Evolutionary conservation across 2,113 vertebrate species (phyloP).

Genomic region (Caretta caretta): DNA sequence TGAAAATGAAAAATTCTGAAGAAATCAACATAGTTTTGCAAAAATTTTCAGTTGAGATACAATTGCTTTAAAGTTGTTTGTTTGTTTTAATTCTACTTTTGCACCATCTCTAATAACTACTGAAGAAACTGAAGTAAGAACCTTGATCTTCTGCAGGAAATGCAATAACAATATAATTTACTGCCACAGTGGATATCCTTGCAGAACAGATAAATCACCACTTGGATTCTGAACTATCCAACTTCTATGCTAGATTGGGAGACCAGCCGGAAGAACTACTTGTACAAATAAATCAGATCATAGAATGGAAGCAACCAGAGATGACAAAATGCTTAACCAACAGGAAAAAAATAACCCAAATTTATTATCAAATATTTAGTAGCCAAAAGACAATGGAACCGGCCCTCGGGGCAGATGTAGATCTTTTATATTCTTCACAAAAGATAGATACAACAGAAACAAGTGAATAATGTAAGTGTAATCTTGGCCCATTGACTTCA

Average conservation of each 20-base stretch:
- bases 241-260: background rate
- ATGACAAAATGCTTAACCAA: background rate
- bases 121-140: conserved; percentile 4
- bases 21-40: conserved; percentile 10
- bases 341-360: background rate
- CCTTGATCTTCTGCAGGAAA: conserved; percentile 31
- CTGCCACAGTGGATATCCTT: background rate
- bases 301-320: fast-evolving
- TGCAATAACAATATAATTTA: background rate
- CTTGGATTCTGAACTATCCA: background rate
- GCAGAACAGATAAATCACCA: background rate
- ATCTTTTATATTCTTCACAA: background rate
- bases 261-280: fast-evolving
- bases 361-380: background rate
- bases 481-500: background rate
- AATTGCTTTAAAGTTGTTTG: background rate
- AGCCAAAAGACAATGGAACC: background rate
- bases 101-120: conserved; percentile 18
- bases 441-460: background rate
- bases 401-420: background rate
- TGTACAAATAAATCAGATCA: fast-evolving
- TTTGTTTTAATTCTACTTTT: conserved; percentile 30
- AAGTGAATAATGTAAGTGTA: background rate
- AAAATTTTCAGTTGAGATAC: background rate
- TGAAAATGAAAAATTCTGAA: background rate